Percentiles rank a stretch among this genome's conserved stretches.
phyloP scores from a whole-genome alignment of 1,140 invertebrate species.

The Galleria mellonella region DNA sequence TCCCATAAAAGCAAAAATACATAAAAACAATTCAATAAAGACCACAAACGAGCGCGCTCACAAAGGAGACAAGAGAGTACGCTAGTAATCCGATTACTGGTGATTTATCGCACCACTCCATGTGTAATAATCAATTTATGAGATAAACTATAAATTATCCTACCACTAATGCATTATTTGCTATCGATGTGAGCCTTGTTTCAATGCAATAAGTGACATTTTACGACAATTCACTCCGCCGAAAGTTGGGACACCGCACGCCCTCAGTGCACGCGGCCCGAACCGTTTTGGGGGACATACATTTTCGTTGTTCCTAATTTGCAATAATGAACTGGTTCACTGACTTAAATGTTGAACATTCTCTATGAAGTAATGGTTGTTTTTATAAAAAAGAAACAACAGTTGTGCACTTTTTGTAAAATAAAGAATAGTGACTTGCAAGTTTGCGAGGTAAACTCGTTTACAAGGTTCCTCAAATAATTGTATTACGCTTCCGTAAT shows the following conservation, averaged over 20 bases:
- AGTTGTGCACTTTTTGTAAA: not conserved
- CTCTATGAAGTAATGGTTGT: constrained; percentile 12
- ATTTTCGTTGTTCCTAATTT: constrained; percentile 22
- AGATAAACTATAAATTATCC: constrained; percentile 46
- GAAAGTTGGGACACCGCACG: not conserved
- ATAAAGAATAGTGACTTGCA: too few species aligned
- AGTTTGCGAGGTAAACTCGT: too few species aligned
- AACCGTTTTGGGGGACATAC: not conserved
- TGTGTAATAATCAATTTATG: constrained; percentile 52
- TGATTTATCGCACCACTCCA: constrained; percentile 44
- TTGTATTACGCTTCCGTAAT: too few species aligned
- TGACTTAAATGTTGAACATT: constrained; percentile 24
- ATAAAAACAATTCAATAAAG: constrained; percentile 2
- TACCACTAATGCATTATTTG: not conserved
- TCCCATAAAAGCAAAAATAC: not conserved
- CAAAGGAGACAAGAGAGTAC: too few species aligned
- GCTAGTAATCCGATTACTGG: constrained; percentile 36
- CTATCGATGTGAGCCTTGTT: not conserved
- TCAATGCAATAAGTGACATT: not conserved
- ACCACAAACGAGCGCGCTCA: constrained; percentile 19
- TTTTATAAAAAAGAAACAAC: constrained; percentile 1
- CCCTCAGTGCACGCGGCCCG: not conserved
- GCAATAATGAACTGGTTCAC: constrained; percentile 34
- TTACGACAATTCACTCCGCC: not conserved
- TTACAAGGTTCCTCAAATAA: too few species aligned